A percentile compares a stretch with the other conserved stretches of the same genome.
Evolutionary conservation across 2,888 invertebrate genomes (phyloP).

Genomic region (Lobophora halterata): DNA sequence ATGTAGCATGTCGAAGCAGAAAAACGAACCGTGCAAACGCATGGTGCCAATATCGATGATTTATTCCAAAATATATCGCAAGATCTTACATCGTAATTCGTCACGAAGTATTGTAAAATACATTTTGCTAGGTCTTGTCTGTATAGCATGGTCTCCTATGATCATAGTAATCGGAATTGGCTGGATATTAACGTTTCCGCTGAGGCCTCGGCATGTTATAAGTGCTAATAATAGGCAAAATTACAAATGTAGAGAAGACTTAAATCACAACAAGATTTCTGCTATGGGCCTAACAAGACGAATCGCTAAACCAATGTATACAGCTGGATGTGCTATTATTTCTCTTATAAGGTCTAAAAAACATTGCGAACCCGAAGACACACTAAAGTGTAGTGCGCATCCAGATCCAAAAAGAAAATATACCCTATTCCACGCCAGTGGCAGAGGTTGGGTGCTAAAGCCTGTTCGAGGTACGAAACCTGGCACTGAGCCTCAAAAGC

Average conservation of each 20-base stretch:
- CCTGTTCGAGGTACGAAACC: slow-evolving; percentile 19
- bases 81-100: neutral
- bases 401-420: slow-evolving; percentile 42
- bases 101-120: slow-evolving; percentile 6
- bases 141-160: slow-evolving; percentile 15
- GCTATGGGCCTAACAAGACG: slow-evolving; percentile 1
- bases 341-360: neutral
- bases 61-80: slow-evolving; percentile 2
- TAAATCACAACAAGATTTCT: neutral
- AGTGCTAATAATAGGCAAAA: slow-evolving; percentile 1
- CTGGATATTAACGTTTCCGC: slow-evolving; percentile 7
- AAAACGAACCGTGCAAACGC: neutral
- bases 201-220: slow-evolving; percentile 1
- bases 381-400: slow-evolving; percentile 12
- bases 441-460: slow-evolving; percentile 51
- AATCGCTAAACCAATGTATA: neutral
- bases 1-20: neutral
- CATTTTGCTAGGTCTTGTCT: slow-evolving; percentile 7
- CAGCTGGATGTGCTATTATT: neutral
- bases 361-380: neutral
- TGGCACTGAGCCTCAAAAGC: neutral
- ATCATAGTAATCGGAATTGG: slow-evolving; percentile 5
- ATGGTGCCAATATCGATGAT: neutral
- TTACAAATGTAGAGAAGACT: slow-evolving; percentile 2
- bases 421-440: slow-evolving; percentile 34